Percentiles rank a stretch among this genome's conserved stretches.
phyloP scores from a whole-genome alignment of 2,888 invertebrate species.

The Phytoseiulus persimilis region DNA sequence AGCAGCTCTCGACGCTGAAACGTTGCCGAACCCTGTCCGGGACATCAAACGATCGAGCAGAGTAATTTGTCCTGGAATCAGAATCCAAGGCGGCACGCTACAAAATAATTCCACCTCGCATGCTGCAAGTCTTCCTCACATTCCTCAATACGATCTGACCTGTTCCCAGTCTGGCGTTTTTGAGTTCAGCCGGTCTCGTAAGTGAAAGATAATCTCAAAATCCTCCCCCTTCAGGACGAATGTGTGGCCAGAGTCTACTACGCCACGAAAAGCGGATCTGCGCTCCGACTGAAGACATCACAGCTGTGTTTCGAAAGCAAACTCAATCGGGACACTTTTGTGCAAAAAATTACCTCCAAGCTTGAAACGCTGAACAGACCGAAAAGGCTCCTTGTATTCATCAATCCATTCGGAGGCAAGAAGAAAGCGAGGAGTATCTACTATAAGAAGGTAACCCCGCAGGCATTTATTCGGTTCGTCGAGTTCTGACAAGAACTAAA shows the following conservation, averaged over 20 bases:
- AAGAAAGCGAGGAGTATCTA: slow-evolving; percentile 64
- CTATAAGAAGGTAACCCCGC: slow-evolving; percentile 63
- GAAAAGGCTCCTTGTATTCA: slow-evolving; percentile 64
- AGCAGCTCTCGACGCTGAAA: too few species aligned
- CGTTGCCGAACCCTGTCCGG: too few species aligned
- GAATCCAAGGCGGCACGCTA: too few species aligned
- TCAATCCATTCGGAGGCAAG: slow-evolving; percentile 76
- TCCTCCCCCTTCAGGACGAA: background rate
- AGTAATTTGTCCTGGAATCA: too few species aligned
- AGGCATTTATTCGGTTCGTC: too few species aligned
- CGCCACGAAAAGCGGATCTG: background rate
- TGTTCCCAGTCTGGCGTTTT: too few species aligned
- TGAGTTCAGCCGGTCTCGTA: too few species aligned
- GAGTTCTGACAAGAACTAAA: too few species aligned
- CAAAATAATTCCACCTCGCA: too few species aligned
- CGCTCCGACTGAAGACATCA: background rate
- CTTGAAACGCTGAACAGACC: slow-evolving; percentile 55
- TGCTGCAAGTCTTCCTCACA: too few species aligned
- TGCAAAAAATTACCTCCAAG: background rate
- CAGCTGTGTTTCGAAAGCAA: background rate
- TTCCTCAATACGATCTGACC: too few species aligned
- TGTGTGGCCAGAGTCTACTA: slow-evolving; percentile 10
- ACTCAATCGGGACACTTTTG: background rate
- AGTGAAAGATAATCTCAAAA: background rate
- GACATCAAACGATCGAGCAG: too few species aligned